Evolutionary conservation across 1,140 invertebrate species (phyloP).

Genomic region (Eumeta japonica): DNA sequence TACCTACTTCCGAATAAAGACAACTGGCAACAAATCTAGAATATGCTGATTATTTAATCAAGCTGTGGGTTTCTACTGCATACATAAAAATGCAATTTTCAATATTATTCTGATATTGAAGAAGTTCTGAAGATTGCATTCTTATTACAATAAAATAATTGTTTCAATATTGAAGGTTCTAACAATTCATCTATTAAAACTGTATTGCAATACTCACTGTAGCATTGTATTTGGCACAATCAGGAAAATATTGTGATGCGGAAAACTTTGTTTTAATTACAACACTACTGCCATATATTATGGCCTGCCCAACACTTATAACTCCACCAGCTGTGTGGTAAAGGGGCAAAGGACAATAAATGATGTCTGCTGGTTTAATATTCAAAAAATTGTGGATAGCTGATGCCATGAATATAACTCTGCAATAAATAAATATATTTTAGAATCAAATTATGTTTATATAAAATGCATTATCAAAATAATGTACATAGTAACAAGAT

Average conservation of each 20-base stretch:
- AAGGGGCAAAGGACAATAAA: constrained; percentile 88
- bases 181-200: no score
- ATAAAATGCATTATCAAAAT: no score
- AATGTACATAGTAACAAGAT: no score
- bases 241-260: constrained; percentile 89
- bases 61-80: no score
- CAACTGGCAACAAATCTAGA: no score
- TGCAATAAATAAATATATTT: no score
- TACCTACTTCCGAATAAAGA: no score
- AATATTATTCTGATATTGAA: no score
- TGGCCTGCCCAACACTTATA: constrained; percentile 77
- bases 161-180: background rate
- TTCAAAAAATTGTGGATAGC: constrained; percentile 67
- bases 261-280: constrained; percentile 92
- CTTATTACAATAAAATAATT: background rate
- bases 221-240: constrained; percentile 90
- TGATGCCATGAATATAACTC: constrained; percentile 73
- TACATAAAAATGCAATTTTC: no score
- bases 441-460: no score
- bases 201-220: constrained; percentile 67
- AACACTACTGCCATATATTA: constrained; percentile 80
- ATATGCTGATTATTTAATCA: no score
- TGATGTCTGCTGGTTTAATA: constrained; percentile 70
- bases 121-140: background rate
- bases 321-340: constrained; percentile 95